Conservation (phyloP, 2,797 vertebrate genomes). For the Phrynocephalus vlangalii region DNA sequence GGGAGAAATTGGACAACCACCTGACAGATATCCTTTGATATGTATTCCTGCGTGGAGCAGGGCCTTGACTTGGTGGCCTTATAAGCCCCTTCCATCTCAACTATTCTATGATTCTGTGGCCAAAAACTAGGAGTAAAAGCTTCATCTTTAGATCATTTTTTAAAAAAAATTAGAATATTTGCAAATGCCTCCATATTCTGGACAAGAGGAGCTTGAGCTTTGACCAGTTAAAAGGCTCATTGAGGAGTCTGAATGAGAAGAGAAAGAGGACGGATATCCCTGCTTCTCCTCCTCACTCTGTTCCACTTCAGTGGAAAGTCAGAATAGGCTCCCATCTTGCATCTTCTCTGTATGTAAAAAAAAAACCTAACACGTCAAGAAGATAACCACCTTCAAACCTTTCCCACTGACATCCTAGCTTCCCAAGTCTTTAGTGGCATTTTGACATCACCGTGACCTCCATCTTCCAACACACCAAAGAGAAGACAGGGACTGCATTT, state of each 20-base stretch:
- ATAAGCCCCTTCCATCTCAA: too few relatives aligned
- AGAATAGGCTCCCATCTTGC: background rate
- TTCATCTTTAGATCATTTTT: background rate
- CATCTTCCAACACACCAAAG: background rate
- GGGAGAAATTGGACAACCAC: too few relatives aligned
- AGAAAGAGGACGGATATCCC: too few relatives aligned
- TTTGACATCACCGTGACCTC: background rate
- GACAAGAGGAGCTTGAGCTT: background rate
- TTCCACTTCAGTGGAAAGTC: background rate
- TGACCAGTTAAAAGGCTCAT: too few relatives aligned
- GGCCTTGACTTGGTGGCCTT: too few relatives aligned
- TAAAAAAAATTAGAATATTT: background rate
- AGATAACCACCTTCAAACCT: background rate
- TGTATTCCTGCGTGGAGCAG: too few relatives aligned
- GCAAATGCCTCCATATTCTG: background rate
- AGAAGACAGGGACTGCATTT: background rate
- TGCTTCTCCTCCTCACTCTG: background rate
- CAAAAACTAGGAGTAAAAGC: background rate
- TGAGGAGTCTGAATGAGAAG: too few relatives aligned
- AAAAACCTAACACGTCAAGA: background rate
- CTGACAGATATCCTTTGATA: too few relatives aligned
- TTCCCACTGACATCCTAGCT: background rate
- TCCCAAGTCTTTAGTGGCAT: background rate
- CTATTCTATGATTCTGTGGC: too few relatives aligned
- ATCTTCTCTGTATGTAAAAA: background rate